These are phyloP conservation scores for Zaprionus davidi DNA, from an alignment of 1,140 invertebrate species.

Conservation along the genomic window DNA sequence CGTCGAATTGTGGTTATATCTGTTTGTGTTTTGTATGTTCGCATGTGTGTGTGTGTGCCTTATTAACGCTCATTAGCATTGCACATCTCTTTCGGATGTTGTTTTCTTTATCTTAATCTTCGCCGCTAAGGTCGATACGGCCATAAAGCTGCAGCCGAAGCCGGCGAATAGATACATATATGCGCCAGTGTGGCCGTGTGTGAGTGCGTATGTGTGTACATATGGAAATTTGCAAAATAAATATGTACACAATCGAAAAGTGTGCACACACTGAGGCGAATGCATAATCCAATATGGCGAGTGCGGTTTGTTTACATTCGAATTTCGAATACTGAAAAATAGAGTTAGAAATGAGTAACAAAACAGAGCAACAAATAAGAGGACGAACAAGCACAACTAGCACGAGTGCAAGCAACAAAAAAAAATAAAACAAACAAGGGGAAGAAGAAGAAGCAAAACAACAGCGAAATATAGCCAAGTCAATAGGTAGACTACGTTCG, in stretches of 20 bases:
- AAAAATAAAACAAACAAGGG: conserved; percentile 3
- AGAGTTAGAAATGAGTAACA: conserved; percentile 27
- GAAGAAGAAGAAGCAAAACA: conserved; percentile 6
- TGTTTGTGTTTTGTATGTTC: conserved; percentile 4
- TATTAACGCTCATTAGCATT: conserved; percentile 43
- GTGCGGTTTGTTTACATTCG: conserved; percentile 41
- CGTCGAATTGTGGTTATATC: background rate
- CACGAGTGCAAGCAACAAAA: conserved; percentile 21
- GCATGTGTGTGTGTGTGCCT: conserved; percentile 16
- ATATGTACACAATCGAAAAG: conserved; percentile 12
- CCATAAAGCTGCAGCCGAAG: conserved; percentile 22
- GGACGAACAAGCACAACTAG: background rate
- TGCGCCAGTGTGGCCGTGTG: background rate
- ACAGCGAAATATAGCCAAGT: conserved; percentile 45
- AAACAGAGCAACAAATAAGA: background rate
- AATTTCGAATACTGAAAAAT: conserved; percentile 34
- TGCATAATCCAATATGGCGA: conserved; percentile 40
- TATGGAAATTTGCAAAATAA: conserved; percentile 35
- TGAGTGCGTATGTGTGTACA: conserved; percentile 19
- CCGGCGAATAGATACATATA: conserved; percentile 25
- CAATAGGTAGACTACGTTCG: conserved; percentile 49
- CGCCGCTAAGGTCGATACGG: conserved; percentile 33
- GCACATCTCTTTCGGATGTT: conserved; percentile 32
- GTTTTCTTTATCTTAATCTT: conserved; percentile 44
- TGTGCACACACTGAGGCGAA: conserved; percentile 34